Percentiles rank a stretch among this genome's conserved stretches.
phyloP scores from a whole-genome alignment of 2,797 vertebrate species.

The Clarias pachynema region DNA sequence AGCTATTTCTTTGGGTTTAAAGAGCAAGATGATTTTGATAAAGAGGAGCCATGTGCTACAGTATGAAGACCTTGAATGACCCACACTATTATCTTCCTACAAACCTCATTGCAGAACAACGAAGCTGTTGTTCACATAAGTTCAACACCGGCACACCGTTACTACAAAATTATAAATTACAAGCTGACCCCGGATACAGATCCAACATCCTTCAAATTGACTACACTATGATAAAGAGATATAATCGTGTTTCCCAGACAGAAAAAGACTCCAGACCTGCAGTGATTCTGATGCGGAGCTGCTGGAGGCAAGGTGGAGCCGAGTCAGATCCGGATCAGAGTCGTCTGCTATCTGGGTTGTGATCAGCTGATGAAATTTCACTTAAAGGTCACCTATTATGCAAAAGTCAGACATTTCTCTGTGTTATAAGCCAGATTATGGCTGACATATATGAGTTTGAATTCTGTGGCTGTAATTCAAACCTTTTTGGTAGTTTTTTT shows the following conservation, averaged over 20 bases:
- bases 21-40: neutral
- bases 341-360: no score
- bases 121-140: neutral
- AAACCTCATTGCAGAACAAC: neutral
- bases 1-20: neutral
- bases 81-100: neutral
- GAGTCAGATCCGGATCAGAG: no score
- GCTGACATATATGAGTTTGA: no score
- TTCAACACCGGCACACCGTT: neutral
- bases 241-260: neutral
- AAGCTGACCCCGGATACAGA: neutral
- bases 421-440: no score
- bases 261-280: no score
- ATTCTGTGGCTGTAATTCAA: no score
- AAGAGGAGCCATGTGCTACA: neutral
- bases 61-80: neutral
- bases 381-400: neutral
- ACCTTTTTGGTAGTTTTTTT: no score
- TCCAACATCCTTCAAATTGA: neutral
- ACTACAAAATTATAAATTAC: neutral
- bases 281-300: no score
- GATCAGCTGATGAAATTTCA: neutral
- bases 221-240: neutral
- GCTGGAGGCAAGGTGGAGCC: no score
- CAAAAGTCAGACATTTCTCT: no score